Evolutionary conservation across 2,113 vertebrate species (phyloP), one percentile per base, ranked within the genome.

Genomic region (Neotoma lepida): DNA sequence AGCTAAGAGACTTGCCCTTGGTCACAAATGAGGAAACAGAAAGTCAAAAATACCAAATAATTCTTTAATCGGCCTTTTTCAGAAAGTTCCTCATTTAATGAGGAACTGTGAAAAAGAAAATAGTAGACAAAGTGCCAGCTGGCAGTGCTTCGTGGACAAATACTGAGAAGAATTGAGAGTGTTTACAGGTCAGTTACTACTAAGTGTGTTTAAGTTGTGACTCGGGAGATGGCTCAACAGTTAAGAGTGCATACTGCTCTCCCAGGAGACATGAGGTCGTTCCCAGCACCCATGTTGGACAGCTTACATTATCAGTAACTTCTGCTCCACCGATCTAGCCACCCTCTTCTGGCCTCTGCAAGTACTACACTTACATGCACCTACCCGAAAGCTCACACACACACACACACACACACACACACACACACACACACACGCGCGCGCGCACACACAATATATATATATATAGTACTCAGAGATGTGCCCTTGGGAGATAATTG

Each of bases 11-110:
- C 10, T 78, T 93, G 80, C 84, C 46, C 46, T 91, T 30, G 35
- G 39, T 82, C 85, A 91, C 49, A 33, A 82, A 82, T 73, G n/a
- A 94, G 74, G 80, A 96, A 96, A 86, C 12, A 88, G 68, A 85
- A 84, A 88, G 94, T 77, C 64, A 95, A 66, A 82, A 92, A 26
- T 17, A 10, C 61, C 49, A 39, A 63, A 58, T 90, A 64, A 94
- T 74, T 87, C 22, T 77, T 95, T 91, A 78, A 82, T 41, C 49
- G 18, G 66, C 22, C 4, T 87, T 82, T 80, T 33, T 80, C 73
- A 88, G 64, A 92, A 96, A 93, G 5, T 78, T 91, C 51, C n/a
- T 20, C 63, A 46, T 33, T 85, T 49, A 70, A 78, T 85, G 74
- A 96, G 51, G 39, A 94, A 70, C 44, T 71, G 68, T 77, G 44